Conservation (phyloP, 2,888 invertebrate species). For the Nomada ferruginata region DNA sequence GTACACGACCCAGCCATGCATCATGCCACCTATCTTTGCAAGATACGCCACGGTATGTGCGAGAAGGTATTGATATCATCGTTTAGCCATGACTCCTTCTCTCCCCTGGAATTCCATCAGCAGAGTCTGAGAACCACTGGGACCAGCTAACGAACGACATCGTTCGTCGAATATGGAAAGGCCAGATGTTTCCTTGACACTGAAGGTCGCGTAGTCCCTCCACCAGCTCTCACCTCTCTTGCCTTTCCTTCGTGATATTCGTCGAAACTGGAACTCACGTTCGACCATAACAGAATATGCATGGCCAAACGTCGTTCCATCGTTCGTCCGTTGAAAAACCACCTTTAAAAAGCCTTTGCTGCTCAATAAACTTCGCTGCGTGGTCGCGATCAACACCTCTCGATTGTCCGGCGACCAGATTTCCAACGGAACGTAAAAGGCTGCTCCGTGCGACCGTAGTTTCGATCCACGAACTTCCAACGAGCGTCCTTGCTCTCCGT, state of each 20-base stretch:
- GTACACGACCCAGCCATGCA: slow-evolving; percentile 31
- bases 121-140: slow-evolving; percentile 61
- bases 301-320: not conserved
- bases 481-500: slow-evolving; percentile 52
- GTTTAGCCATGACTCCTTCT: slow-evolving; percentile 34
- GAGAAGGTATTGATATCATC: slow-evolving; percentile 68
- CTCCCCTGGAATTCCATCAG: slow-evolving; percentile 54
- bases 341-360: not conserved
- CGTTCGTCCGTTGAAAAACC: slow-evolving; percentile 1
- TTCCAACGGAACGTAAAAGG: not conserved
- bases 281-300: not conserved
- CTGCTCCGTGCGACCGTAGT: not conserved
- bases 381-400: not conserved
- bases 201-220: slow-evolving; percentile 65
- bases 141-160: slow-evolving; percentile 70
- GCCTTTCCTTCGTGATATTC: slow-evolving; percentile 5
- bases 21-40: slow-evolving; percentile 49
- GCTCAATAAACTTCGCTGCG: not conserved
- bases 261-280: not conserved
- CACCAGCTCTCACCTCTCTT: slow-evolving; percentile 27
- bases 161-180: slow-evolving; percentile 68
- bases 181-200: slow-evolving; percentile 69
- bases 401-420: not conserved
- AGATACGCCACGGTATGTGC: slow-evolving; percentile 42
- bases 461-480: slow-evolving; percentile 14